These are phyloP conservation scores for Palythoa caribaeorum DNA, from an alignment of 92 coral and sea anemone species.

Conservation along the genomic window DNA sequence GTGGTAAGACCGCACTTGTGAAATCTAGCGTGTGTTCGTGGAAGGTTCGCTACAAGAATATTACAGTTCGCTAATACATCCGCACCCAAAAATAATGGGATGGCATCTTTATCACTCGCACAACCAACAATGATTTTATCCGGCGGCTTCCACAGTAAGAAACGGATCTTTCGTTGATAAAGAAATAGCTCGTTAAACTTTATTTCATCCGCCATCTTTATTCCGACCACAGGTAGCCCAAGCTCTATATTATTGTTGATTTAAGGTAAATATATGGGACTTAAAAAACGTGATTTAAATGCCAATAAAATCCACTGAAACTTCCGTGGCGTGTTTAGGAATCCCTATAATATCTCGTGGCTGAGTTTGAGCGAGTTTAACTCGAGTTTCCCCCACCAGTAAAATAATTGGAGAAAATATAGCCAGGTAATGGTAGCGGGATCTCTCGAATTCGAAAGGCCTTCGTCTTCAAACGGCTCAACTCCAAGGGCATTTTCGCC, in stretches of 20 bases:
- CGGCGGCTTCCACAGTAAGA: slow-evolving; percentile 67
- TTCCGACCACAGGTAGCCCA: not conserved
- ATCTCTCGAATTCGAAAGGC: not conserved
- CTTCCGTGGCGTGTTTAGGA: too few species aligned
- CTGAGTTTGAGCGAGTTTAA: too few species aligned
- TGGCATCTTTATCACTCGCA: slow-evolving; percentile 35
- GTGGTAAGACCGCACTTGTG: slow-evolving; percentile 84
- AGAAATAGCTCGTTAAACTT: slow-evolving; percentile 65
- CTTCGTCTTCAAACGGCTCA: not conserved
- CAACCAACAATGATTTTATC: slow-evolving; percentile 46
- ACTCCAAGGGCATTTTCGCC: too few species aligned
- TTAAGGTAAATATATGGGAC: too few species aligned
- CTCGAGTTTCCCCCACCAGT: too few species aligned
- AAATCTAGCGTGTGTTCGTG: slow-evolving; percentile 90
- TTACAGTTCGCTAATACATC: slow-evolving; percentile 87
- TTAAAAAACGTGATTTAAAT: too few species aligned
- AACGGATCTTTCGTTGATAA: slow-evolving; percentile 78
- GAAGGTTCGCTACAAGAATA: slow-evolving; percentile 76
- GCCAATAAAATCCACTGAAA: too few species aligned
- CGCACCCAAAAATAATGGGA: slow-evolving; percentile 86
- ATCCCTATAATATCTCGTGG: too few species aligned
- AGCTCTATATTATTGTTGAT: too few species aligned
- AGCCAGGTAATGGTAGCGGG: too few species aligned
- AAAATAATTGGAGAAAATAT: too few species aligned
- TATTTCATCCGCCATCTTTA: slow-evolving; percentile 63